Evolutionary conservation across 2,888 invertebrate species (phyloP), one percentile per base, ranked within the genome.

Genomic region (Neuroscelio doddi): DNA sequence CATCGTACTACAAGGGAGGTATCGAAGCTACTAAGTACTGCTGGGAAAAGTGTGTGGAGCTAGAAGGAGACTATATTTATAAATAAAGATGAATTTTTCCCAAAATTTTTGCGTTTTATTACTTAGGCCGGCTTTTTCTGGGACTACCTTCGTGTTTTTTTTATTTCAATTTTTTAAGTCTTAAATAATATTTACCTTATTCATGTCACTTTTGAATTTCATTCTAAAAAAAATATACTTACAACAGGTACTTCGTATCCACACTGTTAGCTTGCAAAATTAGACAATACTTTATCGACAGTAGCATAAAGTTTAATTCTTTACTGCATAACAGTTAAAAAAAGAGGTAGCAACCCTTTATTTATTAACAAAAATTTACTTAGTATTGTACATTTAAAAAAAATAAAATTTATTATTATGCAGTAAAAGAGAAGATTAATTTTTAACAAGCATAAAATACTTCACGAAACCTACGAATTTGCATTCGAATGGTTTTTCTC

Each of bases 401-500:
- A n/a, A n/a, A 32, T 41, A 16, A 24, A 8, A 14, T 34, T 3
- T 14, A 34, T 14, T 2, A 30, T 30, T 2, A 9, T n/a, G n/a
- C 29, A 32, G 24, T 29, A 36, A 21, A 29, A 15, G 30, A 55
- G 14, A 39, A 45, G 51, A n/a, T n/a, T n/a, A n/a, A n/a, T n/a
- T 41, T 2, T 21, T 2, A 21, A 21, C 5, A 2, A 63, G 21
- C 5, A 63, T 34, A 24, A 36, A 24, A 41, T 46, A 49, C 29
- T 9, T 2, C 9, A n/a, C 2, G 21, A 21, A 39, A 83, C 82
- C 81, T 75, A 85, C 85, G 71, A 79, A 83, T 76, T 80, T 80
- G 58, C 83, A 85, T 59, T 86, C 84, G 68, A 88, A 88, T 1
- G 89, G 89, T 74, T 88, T 88, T 66, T 88, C 87, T 1, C 89